Conservation (phyloP, 2,113 vertebrate species). For the Pelusios castaneus region DNA sequence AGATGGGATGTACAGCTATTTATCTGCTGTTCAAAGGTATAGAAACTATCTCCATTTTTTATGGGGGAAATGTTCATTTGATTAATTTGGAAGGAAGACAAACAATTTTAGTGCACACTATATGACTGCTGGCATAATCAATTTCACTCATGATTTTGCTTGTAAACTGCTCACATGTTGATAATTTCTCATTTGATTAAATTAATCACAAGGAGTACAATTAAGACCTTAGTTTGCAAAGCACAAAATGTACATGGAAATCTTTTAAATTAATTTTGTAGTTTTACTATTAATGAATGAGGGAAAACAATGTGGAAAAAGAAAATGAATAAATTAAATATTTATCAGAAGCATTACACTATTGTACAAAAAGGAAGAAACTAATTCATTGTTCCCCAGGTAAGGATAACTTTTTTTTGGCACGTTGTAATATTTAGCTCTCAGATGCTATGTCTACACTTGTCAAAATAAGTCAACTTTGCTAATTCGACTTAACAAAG, state of each 20-base stretch:
- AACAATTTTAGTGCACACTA: constrained; percentile 29
- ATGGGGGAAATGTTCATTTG: constrained; percentile 24
- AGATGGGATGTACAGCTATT: background rate
- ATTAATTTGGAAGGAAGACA: constrained; percentile 26
- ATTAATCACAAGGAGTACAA: constrained; percentile 3
- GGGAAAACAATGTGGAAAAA: background rate
- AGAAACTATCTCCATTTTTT: constrained; percentile 10
- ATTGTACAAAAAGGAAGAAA: background rate
- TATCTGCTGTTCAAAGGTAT: constrained; percentile 6
- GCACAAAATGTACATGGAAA: constrained; percentile 18
- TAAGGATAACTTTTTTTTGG: background rate
- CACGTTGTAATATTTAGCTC: background rate
- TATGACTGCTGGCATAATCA: constrained; percentile 26
- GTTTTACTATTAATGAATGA: background rate
- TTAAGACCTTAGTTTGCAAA: constrained; percentile 22
- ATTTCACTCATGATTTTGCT: constrained; percentile 30
- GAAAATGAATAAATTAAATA: constrained; percentile 7
- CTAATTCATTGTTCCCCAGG: background rate
- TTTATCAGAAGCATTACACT: background rate
- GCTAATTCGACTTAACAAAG: too few species aligned
- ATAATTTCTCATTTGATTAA: constrained; percentile 40
- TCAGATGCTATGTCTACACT: too few species aligned
- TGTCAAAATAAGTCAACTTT: too few species aligned
- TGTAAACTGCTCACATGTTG: constrained; percentile 16
- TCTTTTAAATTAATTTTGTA: constrained; percentile 36